Evolutionary conservation across 2,113 vertebrate species (phyloP).

Genomic region (Phycodurus eques): DNA sequence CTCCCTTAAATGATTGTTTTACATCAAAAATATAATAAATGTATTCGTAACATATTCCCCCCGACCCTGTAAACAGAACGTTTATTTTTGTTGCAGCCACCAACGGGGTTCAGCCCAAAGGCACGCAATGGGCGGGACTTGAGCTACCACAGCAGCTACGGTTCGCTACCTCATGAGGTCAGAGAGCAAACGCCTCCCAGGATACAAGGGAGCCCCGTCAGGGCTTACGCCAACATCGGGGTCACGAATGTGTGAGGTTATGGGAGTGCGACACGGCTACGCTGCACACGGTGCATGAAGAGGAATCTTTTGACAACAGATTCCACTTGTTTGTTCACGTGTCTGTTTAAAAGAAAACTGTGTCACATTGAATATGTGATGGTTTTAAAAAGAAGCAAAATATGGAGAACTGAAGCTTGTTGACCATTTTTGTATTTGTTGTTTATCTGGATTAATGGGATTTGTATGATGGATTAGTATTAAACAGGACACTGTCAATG

Average conservation of each 20-base stretch:
- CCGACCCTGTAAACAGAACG: not conserved
- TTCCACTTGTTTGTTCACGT: slow-evolving; percentile 47
- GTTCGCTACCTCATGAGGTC: slow-evolving; percentile 73
- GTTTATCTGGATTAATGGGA: slow-evolving; percentile 29
- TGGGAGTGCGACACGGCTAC: not conserved
- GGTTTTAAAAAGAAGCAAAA: slow-evolving; percentile 14
- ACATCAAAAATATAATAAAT: not conserved
- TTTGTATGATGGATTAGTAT: slow-evolving; percentile 24
- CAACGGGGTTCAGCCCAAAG: slow-evolving; percentile 79
- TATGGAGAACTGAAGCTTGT: slow-evolving; percentile 25
- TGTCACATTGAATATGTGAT: not conserved
- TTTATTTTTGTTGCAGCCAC: slow-evolving; percentile 67
- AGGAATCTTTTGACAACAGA: slow-evolving; percentile 36
- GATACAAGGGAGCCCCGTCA: slow-evolving; percentile 68
- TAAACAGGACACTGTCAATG: slow-evolving; percentile 39
- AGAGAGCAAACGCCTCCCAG: slow-evolving; percentile 63
- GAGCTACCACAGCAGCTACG: slow-evolving; percentile 74
- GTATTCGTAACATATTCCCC: not conserved
- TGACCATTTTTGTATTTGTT: slow-evolving; percentile 65
- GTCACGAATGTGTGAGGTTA: slow-evolving; percentile 78
- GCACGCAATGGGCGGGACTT: slow-evolving; percentile 71
- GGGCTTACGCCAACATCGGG: slow-evolving; percentile 72
- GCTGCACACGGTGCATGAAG: not conserved
- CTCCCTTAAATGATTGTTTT: no score
- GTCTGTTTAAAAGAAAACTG: slow-evolving; percentile 15